phyloP scores from a whole-genome alignment of 2,888 invertebrate species.

The Andrena trimmerana region DNA sequence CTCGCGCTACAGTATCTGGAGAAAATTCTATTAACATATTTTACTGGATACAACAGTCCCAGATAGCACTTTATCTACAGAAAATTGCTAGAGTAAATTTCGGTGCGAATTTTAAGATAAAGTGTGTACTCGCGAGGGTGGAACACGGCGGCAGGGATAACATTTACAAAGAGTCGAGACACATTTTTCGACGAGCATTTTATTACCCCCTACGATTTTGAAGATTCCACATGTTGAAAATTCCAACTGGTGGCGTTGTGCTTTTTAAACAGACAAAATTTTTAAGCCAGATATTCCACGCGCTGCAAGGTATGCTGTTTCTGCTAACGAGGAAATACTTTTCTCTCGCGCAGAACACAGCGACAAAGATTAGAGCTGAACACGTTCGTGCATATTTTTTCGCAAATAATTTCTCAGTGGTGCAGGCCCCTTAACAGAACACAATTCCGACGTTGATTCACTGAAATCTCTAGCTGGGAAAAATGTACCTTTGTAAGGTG shows the following conservation, averaged over 20 bases:
- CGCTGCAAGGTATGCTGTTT: not conserved
- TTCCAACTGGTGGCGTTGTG: not conserved
- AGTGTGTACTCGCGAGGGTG: conserved; percentile 1
- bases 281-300: not conserved
- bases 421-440: not conserved
- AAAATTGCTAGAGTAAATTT: not conserved
- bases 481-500: not conserved
- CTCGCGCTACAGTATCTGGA: not conserved
- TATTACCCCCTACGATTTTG: not conserved
- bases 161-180: not conserved
- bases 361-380: conserved; percentile 1
- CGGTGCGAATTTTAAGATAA: conserved; percentile 12
- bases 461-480: not conserved
- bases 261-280: conserved; percentile 18
- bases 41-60: not conserved
- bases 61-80: conserved; percentile 2
- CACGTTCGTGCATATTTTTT: not conserved
- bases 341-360: not conserved
- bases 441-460: not conserved
- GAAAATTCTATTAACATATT: conserved; percentile 30
- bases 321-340: conserved; percentile 2
- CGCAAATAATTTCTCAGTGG: not conserved
- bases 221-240: not conserved
- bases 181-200: conserved; percentile 5
- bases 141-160: conserved; percentile 1